Evolutionary conservation across 1,140 invertebrate genomes (phyloP).

Genomic region (Apolygus lucorum): DNA sequence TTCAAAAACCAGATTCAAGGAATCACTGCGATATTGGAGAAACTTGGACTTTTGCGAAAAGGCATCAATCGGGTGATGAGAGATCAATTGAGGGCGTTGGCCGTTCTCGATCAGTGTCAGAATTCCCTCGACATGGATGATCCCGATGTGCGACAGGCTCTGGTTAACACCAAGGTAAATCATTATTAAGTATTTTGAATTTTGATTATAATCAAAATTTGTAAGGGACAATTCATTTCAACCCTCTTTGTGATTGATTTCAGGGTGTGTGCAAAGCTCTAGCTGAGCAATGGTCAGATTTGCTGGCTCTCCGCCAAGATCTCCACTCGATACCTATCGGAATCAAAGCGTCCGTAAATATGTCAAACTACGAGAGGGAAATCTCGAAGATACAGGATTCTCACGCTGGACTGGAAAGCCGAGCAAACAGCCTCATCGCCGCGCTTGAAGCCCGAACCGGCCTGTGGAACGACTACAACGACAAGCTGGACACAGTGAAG

Average conservation of each 20-base stretch:
- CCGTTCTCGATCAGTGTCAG: conserved; percentile 47
- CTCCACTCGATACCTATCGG: conserved; percentile 64
- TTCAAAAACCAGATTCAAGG: conserved; percentile 65
- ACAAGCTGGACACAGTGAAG: conserved; percentile 64
- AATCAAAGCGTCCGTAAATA: conserved; percentile 60
- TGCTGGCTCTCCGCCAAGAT: conserved; percentile 60
- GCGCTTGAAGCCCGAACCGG: conserved; percentile 53
- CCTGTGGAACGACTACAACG: conserved; percentile 55
- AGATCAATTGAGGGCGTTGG: conserved; percentile 47
- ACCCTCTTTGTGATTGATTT: too few species aligned
- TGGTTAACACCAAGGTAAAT: conserved; percentile 32
- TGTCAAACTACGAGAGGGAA: conserved; percentile 59
- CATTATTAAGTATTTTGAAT: neutral
- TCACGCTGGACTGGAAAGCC: conserved; percentile 57
- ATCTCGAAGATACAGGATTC: conserved; percentile 63
- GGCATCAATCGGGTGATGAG: conserved; percentile 55
- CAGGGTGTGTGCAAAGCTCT: conserved; percentile 55
- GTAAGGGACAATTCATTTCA: too few species aligned
- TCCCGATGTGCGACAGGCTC: conserved; percentile 32
- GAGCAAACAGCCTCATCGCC: conserved; percentile 53
- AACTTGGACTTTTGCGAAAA: conserved; percentile 56
- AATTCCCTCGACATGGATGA: conserved; percentile 20
- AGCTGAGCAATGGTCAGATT: conserved; percentile 59
- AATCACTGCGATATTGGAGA: conserved; percentile 56
- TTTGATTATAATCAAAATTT: too few species aligned